These are phyloP conservation scores for Drosophila sp. DNA, from an alignment of 1,140 invertebrate species.

Conservation along the genomic window DNA sequence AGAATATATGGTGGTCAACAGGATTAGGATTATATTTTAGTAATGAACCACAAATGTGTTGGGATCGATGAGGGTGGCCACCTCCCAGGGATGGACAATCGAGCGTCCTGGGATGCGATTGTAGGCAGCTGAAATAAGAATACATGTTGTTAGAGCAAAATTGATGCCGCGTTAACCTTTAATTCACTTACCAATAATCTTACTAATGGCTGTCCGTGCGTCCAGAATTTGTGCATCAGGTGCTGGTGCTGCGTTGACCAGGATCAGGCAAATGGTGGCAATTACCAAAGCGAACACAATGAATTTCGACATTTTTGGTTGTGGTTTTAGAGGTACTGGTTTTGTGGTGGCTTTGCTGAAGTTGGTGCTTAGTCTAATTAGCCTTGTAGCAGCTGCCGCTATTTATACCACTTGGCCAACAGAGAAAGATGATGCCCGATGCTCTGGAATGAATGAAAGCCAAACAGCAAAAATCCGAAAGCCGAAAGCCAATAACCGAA, in stretches of 20 bases:
- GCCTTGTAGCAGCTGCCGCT: slow-evolving; percentile 46
- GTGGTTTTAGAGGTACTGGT: slow-evolving; percentile 17
- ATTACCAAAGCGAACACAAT: slow-evolving; percentile 47
- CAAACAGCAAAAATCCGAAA: neutral
- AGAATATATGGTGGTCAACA: slow-evolving; percentile 27
- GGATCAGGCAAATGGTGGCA: slow-evolving; percentile 46
- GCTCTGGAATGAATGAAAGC: slow-evolving; percentile 48
- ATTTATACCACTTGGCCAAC: slow-evolving; percentile 62
- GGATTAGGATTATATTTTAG: neutral
- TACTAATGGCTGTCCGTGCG: slow-evolving; percentile 67
- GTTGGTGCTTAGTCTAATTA: slow-evolving; percentile 60
- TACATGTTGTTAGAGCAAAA: neutral
- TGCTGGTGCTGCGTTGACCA: slow-evolving; percentile 55
- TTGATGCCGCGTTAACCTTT: neutral
- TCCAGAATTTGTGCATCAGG: slow-evolving; percentile 57
- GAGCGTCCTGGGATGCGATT: slow-evolving; percentile 66
- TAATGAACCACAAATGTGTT: slow-evolving; percentile 64
- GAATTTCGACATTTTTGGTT: slow-evolving; percentile 61
- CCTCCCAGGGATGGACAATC: slow-evolving; percentile 63
- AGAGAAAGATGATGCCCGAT: slow-evolving; percentile 15
- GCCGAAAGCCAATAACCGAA: slow-evolving; percentile 22
- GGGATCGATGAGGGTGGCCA: slow-evolving; percentile 67
- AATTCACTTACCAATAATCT: slow-evolving; percentile 67
- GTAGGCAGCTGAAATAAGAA: slow-evolving; percentile 55
- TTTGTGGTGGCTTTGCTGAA: slow-evolving; percentile 36